Evolutionary conservation across 1,140 invertebrate species (phyloP), one percentile per base, ranked within the genome.

Genomic region (Paraescarpia echinospica): DNA sequence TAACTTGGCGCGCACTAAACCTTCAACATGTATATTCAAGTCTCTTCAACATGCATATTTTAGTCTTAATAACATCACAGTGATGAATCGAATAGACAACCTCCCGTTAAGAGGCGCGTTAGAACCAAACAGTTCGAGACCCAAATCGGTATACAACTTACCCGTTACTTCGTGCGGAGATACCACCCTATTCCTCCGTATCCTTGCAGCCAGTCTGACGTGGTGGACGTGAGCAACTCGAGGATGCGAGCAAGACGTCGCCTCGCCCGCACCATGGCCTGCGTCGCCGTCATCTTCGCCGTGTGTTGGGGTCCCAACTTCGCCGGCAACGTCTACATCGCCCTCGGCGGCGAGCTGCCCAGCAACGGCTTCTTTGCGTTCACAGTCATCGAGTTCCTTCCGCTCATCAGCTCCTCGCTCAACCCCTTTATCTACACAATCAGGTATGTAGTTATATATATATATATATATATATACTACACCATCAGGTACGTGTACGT

Each of bases 201-300:
- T 77, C 22, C 27, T 18, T 31, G 59, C 59, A 77, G 59, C 22
- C 59, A 77, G 22, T 27, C 59, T 27, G 59, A 77, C 59, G 59
- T 18, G 59, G 8, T 77, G 59, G 59, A 77, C 59, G 59, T 77
- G 59, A 77, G 12, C 59, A 77, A 31, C 59, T 77, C 59, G 59
- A 77, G 59, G 27, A 89, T 93, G 77, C 51, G 89, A 33, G 35
- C 34, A 33, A 77, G 93, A 22, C 59, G 92, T 33, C 34, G 33
- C 22, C 91, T 93, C 33, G 93, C 93, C 35, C 34, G 89, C 35
- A 93, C 92, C 91, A 93, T 93, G 93, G 33, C 90, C 22, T 35
- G 35, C n/a, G 91, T 93, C 41, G 88, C 91, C n/a, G 91, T 88
- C 41, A 92, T 92, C 88, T 93, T 93, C 41, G 91, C 92, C 34